A percentile compares a stretch with the other conserved stretches of the same genome.
These are phyloP conservation scores for Morpho deidamia DNA, from an alignment of 2,888 invertebrate species.

Conservation along the genomic window DNA sequence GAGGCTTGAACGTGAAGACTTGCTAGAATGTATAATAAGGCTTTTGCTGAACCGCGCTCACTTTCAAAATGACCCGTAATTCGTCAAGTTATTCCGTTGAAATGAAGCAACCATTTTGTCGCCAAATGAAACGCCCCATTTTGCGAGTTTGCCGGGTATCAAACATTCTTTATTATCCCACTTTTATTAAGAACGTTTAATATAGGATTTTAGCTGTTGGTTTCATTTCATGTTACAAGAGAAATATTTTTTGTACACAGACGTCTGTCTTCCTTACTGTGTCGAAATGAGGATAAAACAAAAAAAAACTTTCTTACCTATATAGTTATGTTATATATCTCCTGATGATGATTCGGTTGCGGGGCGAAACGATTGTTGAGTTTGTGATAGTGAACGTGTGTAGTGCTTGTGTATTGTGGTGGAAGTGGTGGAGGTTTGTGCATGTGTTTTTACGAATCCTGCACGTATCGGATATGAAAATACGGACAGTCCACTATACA, in stretches of 20 bases:
- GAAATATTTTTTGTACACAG: background rate
- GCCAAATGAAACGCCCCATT: constrained; percentile 16
- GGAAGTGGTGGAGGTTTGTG: no score
- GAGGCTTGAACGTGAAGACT: constrained; percentile 25
- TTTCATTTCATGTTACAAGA: background rate
- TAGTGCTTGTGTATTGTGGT: no score
- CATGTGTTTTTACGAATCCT: no score
- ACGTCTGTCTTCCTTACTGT: no score
- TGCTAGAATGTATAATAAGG: constrained; percentile 31
- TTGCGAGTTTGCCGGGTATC: background rate
- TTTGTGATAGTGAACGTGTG: no score
- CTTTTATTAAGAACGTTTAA: background rate
- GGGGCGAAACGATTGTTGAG: no score
- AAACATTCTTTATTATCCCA: background rate
- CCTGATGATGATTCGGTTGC: no score
- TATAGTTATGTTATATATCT: no score
- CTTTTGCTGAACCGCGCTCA: constrained; percentile 25
- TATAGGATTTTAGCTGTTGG: background rate
- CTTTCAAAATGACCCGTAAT: constrained; percentile 27
- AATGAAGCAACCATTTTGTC: constrained; percentile 19
- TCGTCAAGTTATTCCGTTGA: constrained; percentile 20
- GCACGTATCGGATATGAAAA: no score
- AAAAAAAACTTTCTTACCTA: no score
- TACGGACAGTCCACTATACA: no score
- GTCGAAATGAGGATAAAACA: no score